Base-by-base conservation (phyloP, 1,140 invertebrate species). In the Rhizoglyphus robini region DNA sequence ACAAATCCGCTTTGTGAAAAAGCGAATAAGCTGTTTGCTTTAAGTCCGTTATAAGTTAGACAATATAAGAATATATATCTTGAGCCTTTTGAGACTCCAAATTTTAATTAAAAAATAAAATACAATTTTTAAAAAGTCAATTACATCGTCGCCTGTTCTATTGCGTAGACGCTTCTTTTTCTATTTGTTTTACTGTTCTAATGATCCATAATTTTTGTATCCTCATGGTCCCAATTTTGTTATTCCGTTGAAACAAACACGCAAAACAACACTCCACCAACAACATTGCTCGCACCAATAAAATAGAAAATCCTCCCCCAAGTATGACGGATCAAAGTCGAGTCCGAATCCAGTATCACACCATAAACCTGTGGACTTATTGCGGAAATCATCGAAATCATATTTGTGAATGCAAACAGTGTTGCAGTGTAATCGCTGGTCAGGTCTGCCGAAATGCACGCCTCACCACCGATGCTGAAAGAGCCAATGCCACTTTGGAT, bases 381-480 rank as follows among this genome's bases (percentile, higher is more conserved):
- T 23, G 49, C 63, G 29, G 13, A n/a, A 2, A 31, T 57, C 29
- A 59, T 29, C 2, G 30, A 30, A n/a, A 65, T 57, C 23, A 20
- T 64, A 30, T 64, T 64, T 4, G 27, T 13, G 11, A 63, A 5
- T 2, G 41, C 61, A 47, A 63, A 63, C n/a, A 63, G 18, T 18
- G 61, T 63, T 11, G 61, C 61, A 23, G 61, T 38, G 27, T n/a
- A 63, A 18, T 47, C 34, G 11, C 18, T 47, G 4, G 85, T 81
- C 68, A 88, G 77, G 74, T 88, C 86, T 67, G 87, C 82, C 20
- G 57, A 36, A 25, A 69, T 66, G 4, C 68, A 64, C 5, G 68
- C 36, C 27, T 71, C 60, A 5, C 70, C 70, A n/a, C 70, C 70
- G 68, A 66, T 29, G 46, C 41, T 15, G 69, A 32, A 0, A 67